Percentiles rank a stretch among this genome's conserved stretches.
These are phyloP conservation scores for Catocala fraxini DNA, from an alignment of 2,888 invertebrate species.

Conservation along the genomic window DNA sequence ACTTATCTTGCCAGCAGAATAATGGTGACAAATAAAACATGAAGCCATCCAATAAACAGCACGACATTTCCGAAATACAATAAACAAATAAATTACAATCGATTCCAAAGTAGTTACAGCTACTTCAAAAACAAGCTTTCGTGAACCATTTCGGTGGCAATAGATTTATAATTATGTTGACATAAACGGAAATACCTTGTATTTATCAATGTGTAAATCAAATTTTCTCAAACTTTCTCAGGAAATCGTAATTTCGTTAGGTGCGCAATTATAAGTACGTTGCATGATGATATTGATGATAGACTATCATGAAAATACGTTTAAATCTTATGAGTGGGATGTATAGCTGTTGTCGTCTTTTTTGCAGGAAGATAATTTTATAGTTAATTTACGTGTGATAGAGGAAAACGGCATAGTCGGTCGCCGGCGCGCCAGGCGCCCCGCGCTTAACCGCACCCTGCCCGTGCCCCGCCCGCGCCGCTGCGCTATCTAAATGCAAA, in stretches of 20 bases:
- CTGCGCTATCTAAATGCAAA: slow-evolving; percentile 86
- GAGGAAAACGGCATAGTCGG: slow-evolving; percentile 64
- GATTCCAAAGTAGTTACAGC: slow-evolving; percentile 14
- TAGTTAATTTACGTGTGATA: slow-evolving; percentile 81
- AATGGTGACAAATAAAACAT: slow-evolving; percentile 20
- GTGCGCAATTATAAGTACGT: slow-evolving; percentile 42
- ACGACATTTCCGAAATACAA: slow-evolving; percentile 1
- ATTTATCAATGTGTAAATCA: slow-evolving; percentile 26
- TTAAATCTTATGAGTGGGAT: slow-evolving; percentile 72
- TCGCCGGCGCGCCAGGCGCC: slow-evolving; percentile 53
- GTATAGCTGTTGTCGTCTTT: slow-evolving; percentile 59
- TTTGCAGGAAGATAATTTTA: slow-evolving; percentile 72
- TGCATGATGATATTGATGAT: slow-evolving; percentile 54
- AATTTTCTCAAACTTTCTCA: slow-evolving; percentile 51
- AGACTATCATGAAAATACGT: slow-evolving; percentile 55
- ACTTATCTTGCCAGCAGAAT: slow-evolving; percentile 24
- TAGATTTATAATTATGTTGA: slow-evolving; percentile 27
- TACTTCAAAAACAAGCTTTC: slow-evolving; percentile 20
- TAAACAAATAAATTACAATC: slow-evolving; percentile 19
- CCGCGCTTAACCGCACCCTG: slow-evolving; percentile 43
- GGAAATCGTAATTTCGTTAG: slow-evolving; percentile 48
- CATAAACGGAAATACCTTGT: slow-evolving; percentile 20
- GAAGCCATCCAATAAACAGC: slow-evolving; percentile 9
- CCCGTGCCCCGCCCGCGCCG: slow-evolving; percentile 57
- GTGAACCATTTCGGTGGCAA: slow-evolving; percentile 16